Conservation (phyloP, 2,113 vertebrate species). For the Chinchilla lanigera region DNA sequence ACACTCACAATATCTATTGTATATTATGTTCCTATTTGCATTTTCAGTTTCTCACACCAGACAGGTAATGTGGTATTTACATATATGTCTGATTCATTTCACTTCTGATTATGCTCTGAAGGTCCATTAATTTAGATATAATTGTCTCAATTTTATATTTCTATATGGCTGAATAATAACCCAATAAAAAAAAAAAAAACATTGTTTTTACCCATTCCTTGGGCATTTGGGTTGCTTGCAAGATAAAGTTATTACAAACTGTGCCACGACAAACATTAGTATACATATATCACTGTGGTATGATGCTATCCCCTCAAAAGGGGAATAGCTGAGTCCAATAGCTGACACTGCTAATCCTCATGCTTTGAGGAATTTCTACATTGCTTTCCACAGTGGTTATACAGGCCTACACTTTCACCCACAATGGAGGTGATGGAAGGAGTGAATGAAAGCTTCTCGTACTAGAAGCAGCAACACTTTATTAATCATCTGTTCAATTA, state of each 20-base stretch:
- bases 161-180: not conserved
- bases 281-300: not conserved
- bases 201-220: not conserved
- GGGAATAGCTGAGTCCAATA: not conserved
- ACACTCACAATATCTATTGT: not conserved
- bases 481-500: not conserved
- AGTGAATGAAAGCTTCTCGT: not conserved
- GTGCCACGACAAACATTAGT: not conserved
- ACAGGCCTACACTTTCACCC: not conserved
- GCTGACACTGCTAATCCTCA: not conserved
- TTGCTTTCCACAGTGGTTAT: not conserved
- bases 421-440: not conserved
- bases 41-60: not conserved
- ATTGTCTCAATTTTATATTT: not conserved
- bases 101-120: not conserved
- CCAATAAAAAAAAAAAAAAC: not conserved
- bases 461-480: not conserved
- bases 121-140: not conserved
- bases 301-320: not conserved
- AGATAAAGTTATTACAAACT: not conserved
- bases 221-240: not conserved
- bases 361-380: not conserved
- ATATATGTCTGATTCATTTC: not conserved
- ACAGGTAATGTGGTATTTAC: not conserved
- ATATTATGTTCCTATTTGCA: not conserved